Base-by-base conservation (phyloP, 1,140 invertebrate species). In the Brachionus calyciflorus region DNA sequence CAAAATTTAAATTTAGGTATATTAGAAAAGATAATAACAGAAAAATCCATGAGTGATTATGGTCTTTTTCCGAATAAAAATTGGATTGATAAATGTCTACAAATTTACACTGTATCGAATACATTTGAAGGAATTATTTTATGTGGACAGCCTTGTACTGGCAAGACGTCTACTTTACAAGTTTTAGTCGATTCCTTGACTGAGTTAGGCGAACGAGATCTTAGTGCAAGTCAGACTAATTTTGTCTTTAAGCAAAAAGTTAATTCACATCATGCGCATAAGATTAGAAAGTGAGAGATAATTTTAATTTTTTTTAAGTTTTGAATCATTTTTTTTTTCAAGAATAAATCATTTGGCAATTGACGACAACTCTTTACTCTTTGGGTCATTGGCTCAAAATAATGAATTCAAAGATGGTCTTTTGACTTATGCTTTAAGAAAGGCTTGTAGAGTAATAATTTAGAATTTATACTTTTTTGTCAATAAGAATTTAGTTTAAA, bases 401-500 rank as follows among this genome's bases (percentile, higher is more conserved):
- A 78, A 81, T 55, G 83, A 84, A 77, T 84, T 82, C 81, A 80
- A 84, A 24, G 84, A 84, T 76, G 83, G 84, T 4, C 82, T 84
- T 37, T 82, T 85, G 30, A 85, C 83, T 12, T 80, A 81, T 44
- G 80, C 82, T 10, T 82, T 81, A 77, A 80, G 80, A 41, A 85
- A 84, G 69, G 82, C 84, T 3, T 84, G 82, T 77, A 82, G 83
- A 79, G 84, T 85, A 80, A 77, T 79, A 55, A 1, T 17, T 51
- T 57, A 7, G n/a, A 75, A 12, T 48, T 73, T 40, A 30, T 48
- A 49, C 3, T 12, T n/a, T 44, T 63, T 24, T 30, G 30, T n/a
- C 7, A 63, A 65, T 19, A 19, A 9, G 1, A 60, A 21, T 30
- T 3, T 28, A 19, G 10, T 30, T 48, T 17, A 30, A 41, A 4